Conservation (phyloP, 2,113 vertebrate species). For the Arvicanthis niloticus region DNA sequence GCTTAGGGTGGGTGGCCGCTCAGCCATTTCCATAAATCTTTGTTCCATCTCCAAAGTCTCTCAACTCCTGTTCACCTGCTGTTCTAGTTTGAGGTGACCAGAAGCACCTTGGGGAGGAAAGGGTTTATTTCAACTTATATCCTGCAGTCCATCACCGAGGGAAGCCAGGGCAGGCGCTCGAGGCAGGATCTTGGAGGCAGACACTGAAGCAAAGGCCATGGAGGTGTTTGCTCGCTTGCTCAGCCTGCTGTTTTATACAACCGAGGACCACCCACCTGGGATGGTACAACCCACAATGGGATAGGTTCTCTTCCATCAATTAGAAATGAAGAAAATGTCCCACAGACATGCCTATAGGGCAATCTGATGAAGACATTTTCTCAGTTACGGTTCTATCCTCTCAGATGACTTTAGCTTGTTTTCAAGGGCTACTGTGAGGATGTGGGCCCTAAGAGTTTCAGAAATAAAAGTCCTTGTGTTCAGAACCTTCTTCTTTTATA, state of each 20-base stretch:
- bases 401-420: neutral
- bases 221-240: neutral
- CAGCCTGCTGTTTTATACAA: neutral
- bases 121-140: neutral
- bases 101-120: neutral
- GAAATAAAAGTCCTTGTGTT: constrained; percentile 19
- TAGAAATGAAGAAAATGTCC: neutral
- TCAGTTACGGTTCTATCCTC: neutral
- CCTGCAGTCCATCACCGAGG: neutral
- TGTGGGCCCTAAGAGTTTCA: neutral
- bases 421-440: neutral
- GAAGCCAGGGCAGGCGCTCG: neutral
- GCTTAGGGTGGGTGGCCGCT: neutral
- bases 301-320: neutral
- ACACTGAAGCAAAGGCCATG: neutral
- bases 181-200: neutral
- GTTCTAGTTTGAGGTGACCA: neutral
- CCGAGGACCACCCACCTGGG: neutral
- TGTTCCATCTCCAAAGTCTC: neutral
- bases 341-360: neutral
- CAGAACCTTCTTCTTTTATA: neutral
- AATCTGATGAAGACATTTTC: neutral
- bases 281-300: neutral
- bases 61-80: neutral
- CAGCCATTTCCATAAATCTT: neutral